Evolutionary conservation across 2,888 invertebrate species (phyloP), one percentile per base, ranked within the genome.

Genomic region (Thumatha senex): DNA sequence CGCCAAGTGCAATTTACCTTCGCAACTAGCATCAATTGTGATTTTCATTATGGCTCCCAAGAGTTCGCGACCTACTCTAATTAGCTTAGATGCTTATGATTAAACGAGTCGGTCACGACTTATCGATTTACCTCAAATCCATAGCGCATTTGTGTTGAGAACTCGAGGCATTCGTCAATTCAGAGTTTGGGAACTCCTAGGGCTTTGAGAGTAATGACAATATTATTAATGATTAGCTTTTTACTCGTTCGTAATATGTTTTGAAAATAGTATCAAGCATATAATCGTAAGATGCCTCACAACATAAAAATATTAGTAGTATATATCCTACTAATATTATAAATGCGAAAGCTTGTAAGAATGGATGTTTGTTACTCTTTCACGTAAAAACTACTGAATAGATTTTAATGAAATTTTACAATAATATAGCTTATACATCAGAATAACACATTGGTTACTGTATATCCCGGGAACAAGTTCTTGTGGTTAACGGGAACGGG

Each of bases 81-180:
- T 91, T 91, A 89, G 81, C 84, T 81, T 78, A 80, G 86, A 88
- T 88, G 82, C 83, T 90, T 89, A 88, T 89, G 83, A 90, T 89
- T 86, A 88, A 89, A 89, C 82, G 80, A 80, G 78, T 73, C 71
- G 74, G 85, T 89, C 90, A 91, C 89, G 90, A 89, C 74, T 83
- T 70, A 70, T 78, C 89, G 84, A 89, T 90, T 90, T 90, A 86
- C 82, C 79, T 84, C 80, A 78, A 87, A 85, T 80, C 78, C 77
- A 78, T 79, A 76, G 82, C 75, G 83, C 79, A 86, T 84, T 87
- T 82, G 83, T 84, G 82, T 81, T 74, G 82, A 77, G 78, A 76
- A 78, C 71, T 75, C 76, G 77, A 40, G 72, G 66, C 82, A 84
- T 86, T 80, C 79, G 78, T 86, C 86, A 82, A 78, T 76, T 62